A percentile compares a stretch with the other conserved stretches of the same genome.
phyloP scores from a whole-genome alignment of 2,797 vertebrate species.

The Apogon talboti region DNA sequence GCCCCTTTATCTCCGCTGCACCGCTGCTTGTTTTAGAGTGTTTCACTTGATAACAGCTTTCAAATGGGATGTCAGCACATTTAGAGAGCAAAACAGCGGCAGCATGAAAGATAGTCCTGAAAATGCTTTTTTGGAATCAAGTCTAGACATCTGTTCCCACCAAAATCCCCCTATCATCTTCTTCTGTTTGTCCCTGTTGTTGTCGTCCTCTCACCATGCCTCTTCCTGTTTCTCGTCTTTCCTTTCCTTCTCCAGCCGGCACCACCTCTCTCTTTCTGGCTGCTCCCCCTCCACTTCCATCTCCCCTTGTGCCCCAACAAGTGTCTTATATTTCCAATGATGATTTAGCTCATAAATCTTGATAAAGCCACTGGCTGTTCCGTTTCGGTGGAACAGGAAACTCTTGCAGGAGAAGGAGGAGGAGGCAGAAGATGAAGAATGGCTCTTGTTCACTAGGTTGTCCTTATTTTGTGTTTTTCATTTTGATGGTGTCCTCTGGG shows the following conservation, averaged over 20 bases:
- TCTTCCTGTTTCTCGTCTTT: conserved; percentile 11
- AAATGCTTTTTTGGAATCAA: conserved; percentile 47
- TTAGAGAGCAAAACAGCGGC: conserved; percentile 42
- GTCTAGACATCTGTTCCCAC: conserved; percentile 54
- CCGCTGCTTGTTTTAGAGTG: conserved; percentile 49
- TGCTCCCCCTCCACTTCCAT: conserved; percentile 27
- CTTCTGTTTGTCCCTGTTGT: conserved; percentile 36
- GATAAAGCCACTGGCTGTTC: conserved; percentile 80
- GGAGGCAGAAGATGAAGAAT: conserved; percentile 72
- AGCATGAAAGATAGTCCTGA: conserved; percentile 37
- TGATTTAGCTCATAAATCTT: conserved; percentile 83
- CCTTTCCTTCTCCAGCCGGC: conserved; percentile 16
- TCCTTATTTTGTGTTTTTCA: conserved; percentile 61
- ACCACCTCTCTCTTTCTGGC: conserved; percentile 13
- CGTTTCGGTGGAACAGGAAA: conserved; percentile 76
- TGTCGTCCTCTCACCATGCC: conserved; percentile 17
- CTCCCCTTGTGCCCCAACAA: conserved; percentile 66
- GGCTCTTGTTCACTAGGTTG: conserved; percentile 51
- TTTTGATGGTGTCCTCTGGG: conserved; percentile 45
- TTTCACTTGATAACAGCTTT: conserved; percentile 58
- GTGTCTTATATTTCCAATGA: conserved; percentile 83
- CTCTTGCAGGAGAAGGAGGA: conserved; percentile 62
- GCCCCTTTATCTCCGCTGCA: conserved; percentile 46
- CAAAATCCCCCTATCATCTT: conserved; percentile 37
- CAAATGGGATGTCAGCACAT: conserved; percentile 54